These are phyloP conservation scores for Agonopterix subpropinquella DNA, from an alignment of 2,888 invertebrate species.

Conservation along the genomic window DNA sequence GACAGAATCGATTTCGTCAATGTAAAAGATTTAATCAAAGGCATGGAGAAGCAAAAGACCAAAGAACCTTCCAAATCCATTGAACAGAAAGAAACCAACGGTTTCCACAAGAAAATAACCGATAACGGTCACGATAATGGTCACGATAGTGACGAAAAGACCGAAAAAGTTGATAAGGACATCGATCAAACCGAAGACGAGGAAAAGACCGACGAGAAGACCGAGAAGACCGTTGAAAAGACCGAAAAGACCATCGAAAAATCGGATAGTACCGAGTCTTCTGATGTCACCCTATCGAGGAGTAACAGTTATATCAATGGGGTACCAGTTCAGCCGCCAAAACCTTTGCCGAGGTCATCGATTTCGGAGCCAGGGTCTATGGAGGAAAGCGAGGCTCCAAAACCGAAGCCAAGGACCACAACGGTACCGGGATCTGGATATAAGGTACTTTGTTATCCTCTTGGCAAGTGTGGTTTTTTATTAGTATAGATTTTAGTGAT, in stretches of 20 bases:
- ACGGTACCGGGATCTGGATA: constrained; percentile 81
- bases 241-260: constrained; percentile 35
- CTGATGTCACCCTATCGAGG: constrained; percentile 45
- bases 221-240: constrained; percentile 18
- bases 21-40: constrained; percentile 78
- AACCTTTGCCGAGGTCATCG: constrained; percentile 87
- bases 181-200: not conserved
- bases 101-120: constrained; percentile 50
- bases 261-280: constrained; percentile 49
- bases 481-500: not conserved
- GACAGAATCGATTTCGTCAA: constrained; percentile 72
- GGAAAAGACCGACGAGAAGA: not conserved
- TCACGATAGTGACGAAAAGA: constrained; percentile 29
- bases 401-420: constrained; percentile 84
- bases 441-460: constrained; percentile 77
- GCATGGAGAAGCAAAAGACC: constrained; percentile 73
- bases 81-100: constrained; percentile 52
- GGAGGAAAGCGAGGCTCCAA: constrained; percentile 66
- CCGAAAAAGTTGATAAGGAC: constrained; percentile 9
- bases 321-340: constrained; percentile 76
- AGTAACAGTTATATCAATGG: constrained; percentile 64
- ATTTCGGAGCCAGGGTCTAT: constrained; percentile 79
- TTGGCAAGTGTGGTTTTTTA: not conserved
- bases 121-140: constrained; percentile 47
- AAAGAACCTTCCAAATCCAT: constrained; percentile 28